Percentiles rank a stretch among this genome's conserved stretches.
Conservation (phyloP, 2,797 vertebrate genomes). For the Gila robusta region DNA sequence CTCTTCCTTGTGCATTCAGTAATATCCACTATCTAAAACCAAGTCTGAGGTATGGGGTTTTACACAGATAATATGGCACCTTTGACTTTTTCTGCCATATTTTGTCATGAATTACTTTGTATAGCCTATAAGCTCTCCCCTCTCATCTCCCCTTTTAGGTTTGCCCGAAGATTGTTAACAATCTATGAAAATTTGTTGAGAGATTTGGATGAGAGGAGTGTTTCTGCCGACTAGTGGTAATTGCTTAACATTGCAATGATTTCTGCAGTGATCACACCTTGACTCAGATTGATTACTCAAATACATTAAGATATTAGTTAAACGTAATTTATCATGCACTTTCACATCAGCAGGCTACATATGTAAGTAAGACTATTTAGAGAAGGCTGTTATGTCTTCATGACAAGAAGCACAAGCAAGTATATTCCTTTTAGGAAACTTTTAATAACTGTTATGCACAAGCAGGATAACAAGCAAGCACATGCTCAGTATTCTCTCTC, state of each 20-base stretch:
- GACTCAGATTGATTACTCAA: background rate
- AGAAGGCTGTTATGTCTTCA: too few relatives aligned
- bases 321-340: background rate
- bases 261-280: background rate
- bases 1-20: background rate
- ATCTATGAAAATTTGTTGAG: background rate
- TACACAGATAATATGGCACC: background rate
- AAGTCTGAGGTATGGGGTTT: background rate
- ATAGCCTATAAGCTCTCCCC: background rate
- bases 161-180: background rate
- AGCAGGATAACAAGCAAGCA: too few relatives aligned
- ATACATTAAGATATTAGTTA: conserved; percentile 10
- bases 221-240: conserved; percentile 35
- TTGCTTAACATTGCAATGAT: background rate
- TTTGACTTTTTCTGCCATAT: background rate
- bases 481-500: too few relatives aligned
- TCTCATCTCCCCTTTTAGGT: background rate
- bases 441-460: too few relatives aligned
- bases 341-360: background rate
- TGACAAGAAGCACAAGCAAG: too few relatives aligned
- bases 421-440: too few relatives aligned
- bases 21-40: background rate
- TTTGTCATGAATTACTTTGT: background rate
- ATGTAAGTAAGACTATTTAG: background rate
- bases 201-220: conserved; percentile 4